Evolutionary conservation across 2,888 invertebrate species (phyloP), one percentile per base, ranked within the genome.

Genomic region (Lasioglossum marginatum): DNA sequence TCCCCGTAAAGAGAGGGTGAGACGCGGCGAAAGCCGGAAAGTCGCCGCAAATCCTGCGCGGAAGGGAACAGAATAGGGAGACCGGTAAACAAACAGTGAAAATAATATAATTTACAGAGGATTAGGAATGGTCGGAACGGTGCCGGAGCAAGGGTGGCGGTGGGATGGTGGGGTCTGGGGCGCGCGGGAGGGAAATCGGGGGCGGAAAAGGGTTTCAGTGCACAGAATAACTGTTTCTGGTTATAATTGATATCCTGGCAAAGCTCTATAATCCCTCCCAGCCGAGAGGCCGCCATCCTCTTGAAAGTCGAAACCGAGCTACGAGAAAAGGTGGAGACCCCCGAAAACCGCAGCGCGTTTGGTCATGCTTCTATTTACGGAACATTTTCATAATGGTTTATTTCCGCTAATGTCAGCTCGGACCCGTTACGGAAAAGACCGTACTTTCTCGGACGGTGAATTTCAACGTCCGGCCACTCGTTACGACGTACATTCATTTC

Each of bases 91-190:
- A 95, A 95, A 95, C 95, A 95, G 94, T 93, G 95, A 95, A 95
- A 95, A 95, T 95, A 95, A 95, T 95, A 95, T 95, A 95, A 95
- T 95, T 95, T 95, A 95, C 94, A 94, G 93, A 94, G 95, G 95
- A 95, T 95, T 95, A 95, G 95, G 92, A 94, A 93, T 91, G 93
- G 92, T 91, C 90, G 90, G 92, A 89, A 87, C 84, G 92, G 91
- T 90, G 92, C 89, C 89, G 84, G 84, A 68, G 83, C 37, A 79
- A 76, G 81, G 81, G 89, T 70, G 71, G 63, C 63, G 81, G 79
- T 85, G 87, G 92, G 14, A 90, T 89, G 92, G 88, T 89, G 83
- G 83, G 43, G 43, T 43, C 14, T 43, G 82, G 81, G 43, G 63
- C 68, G 72, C 77, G 87, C 73, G 70, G 40, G 37, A 80, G 8